phyloP scores from a whole-genome alignment of 2,113 vertebrate species.

The Orcinus orca region DNA sequence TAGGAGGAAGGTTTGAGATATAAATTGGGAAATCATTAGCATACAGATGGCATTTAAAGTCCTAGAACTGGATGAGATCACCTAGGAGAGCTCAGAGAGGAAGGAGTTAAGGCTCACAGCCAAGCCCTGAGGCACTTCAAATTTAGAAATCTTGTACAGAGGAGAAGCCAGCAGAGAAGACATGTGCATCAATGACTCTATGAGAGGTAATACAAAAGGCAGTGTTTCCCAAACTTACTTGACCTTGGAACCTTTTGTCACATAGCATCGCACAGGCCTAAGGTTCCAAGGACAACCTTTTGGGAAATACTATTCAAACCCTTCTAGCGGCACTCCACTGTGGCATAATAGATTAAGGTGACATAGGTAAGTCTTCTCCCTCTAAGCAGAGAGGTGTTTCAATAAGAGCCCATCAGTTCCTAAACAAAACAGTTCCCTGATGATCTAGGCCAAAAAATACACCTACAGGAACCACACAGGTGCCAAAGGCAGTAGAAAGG shows the following conservation, averaged over 20 bases:
- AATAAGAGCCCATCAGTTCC: background rate
- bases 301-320: background rate
- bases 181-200: background rate
- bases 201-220: background rate
- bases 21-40: background rate
- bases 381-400: background rate
- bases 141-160: constrained; percentile 25
- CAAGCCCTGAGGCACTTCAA: background rate
- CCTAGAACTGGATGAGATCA: background rate
- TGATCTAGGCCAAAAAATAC: background rate
- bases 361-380: background rate
- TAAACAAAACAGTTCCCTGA: background rate
- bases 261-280: background rate
- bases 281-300: background rate
- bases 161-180: background rate
- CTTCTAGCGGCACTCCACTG: background rate
- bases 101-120: background rate
- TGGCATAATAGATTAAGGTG: background rate
- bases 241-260: background rate
- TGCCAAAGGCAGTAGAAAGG: background rate
- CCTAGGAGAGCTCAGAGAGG: background rate
- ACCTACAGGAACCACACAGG: background rate
- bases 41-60: background rate
- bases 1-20: background rate
- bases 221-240: background rate